Base-by-base conservation (phyloP, 2,113 vertebrate species). In the Neolamprologus sp. region DNA sequence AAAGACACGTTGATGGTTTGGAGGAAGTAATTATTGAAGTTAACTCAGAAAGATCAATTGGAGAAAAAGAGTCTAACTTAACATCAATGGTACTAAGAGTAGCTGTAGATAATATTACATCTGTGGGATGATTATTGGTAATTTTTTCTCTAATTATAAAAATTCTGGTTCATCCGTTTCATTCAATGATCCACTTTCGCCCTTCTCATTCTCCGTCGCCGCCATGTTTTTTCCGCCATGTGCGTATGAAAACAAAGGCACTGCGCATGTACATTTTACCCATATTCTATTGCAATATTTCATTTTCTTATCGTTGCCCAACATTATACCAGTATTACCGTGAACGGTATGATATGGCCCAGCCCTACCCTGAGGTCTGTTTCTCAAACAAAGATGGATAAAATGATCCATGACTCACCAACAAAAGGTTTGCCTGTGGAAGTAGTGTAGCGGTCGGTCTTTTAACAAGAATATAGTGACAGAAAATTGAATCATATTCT, bases 111-210 rank as follows among this genome's bases (percentile, higher is more conserved):
- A 23, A 23, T 23, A 23, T 23, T 23, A 23, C 21, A 23, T 23
- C 21, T 23, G 21, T 23, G 21, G 21, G 21, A 23, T 23, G 21
- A 23, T 23, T 23, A 23, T 23, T 23, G 21, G 21, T 23, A 23
- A 23, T 23, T 23, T 23, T 23, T 23, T 23, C 21, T 23, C 21
- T 23, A 23, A 23, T 23, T 2, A 23, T 23, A 23, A 23, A 23
- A 21, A 4, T 12, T 21, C 9, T 54, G 10, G 0, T 54, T 54
- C 9, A 12, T 54, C 9, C 0, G 0, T 54, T 54, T 54, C 53
- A 55, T 13, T 26, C 0, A 55, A 55, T 0, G 0, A 1, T 7
- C 11, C 7, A 1, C 54, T 55, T 55, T 55, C 3, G 0, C 2
- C 4, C 7, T 26, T 26, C 2, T 55, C 12, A 55, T 55, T 55